Conservation (phyloP, 2,888 invertebrate genomes). For the Xiphydria camelus region DNA sequence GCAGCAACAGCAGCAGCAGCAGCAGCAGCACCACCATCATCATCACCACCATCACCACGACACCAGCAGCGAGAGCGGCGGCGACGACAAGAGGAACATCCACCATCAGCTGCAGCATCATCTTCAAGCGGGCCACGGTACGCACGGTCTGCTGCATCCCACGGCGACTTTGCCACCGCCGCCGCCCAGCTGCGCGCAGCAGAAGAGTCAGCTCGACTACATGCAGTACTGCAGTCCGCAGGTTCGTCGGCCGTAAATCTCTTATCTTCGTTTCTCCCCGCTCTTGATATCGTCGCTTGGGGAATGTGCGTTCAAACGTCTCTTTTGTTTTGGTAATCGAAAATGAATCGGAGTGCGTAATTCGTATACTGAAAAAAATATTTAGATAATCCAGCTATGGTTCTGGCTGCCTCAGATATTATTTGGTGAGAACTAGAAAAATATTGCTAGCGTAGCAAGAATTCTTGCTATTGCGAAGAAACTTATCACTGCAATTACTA, state of each 20-base stretch:
- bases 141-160: conserved; percentile 51
- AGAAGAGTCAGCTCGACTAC: conserved; percentile 54
- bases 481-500: too few relatives aligned
- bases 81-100: conserved; percentile 53
- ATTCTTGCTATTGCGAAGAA: too few relatives aligned
- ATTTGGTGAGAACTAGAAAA: too few relatives aligned
- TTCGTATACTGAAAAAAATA: too few relatives aligned
- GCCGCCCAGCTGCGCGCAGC: conserved; percentile 53
- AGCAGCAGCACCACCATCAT: conserved; percentile 52
- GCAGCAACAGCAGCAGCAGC: conserved; percentile 46
- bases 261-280: too few relatives aligned
- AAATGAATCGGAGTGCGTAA: too few relatives aligned
- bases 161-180: conserved; percentile 51
- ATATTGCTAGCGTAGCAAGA: too few relatives aligned
- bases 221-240: conserved; percentile 56
- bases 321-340: too few relatives aligned
- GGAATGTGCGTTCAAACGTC: too few relatives aligned
- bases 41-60: conserved; percentile 43
- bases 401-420: too few relatives aligned
- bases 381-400: too few relatives aligned
- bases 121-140: conserved; percentile 41
- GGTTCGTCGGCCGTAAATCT: conserved; percentile 35
- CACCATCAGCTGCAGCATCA: conserved; percentile 55
- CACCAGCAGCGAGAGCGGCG: conserved; percentile 41
- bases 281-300: too few relatives aligned